Conservation (phyloP, 1,140 invertebrate species). For the Drosophila funebris region DNA sequence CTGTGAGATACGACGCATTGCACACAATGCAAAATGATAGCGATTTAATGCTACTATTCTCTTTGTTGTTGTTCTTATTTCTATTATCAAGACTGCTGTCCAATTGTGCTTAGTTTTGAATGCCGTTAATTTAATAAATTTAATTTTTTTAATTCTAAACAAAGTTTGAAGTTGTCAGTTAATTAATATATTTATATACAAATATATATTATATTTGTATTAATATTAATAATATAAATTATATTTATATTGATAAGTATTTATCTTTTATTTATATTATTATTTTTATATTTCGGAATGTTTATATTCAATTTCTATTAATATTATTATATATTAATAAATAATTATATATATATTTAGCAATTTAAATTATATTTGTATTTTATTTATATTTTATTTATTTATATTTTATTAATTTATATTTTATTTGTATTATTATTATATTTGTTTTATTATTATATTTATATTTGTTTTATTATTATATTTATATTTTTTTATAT, state of each 20-base stretch:
- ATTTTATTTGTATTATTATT: no score
- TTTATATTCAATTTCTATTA: neutral
- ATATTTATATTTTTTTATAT: no score
- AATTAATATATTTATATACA: neutral
- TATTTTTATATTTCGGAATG: no score
- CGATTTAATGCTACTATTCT: neutral
- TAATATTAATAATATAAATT: no score
- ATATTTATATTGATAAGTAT: no score
- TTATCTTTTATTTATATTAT: no score
- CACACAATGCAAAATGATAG: neutral
- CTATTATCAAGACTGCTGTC: neutral
- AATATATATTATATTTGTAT: no score
- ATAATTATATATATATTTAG: neutral
- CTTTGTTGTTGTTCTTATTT: neutral
- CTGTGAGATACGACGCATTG: slow-evolving; percentile 13
- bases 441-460: no score
- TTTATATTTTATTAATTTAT: no score
- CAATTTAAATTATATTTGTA: no score
- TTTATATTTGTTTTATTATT: no score
- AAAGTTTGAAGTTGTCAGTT: neutral
- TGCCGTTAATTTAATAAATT: neutral
- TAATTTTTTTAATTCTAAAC: neutral
- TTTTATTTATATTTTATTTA: no score
- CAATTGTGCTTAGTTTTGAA: neutral
- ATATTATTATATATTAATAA: neutral